Evolutionary conservation across 92 coral and sea anemone genomes (phyloP), one percentile per base, ranked within the genome.

Genomic region (Porites cylindrica): DNA sequence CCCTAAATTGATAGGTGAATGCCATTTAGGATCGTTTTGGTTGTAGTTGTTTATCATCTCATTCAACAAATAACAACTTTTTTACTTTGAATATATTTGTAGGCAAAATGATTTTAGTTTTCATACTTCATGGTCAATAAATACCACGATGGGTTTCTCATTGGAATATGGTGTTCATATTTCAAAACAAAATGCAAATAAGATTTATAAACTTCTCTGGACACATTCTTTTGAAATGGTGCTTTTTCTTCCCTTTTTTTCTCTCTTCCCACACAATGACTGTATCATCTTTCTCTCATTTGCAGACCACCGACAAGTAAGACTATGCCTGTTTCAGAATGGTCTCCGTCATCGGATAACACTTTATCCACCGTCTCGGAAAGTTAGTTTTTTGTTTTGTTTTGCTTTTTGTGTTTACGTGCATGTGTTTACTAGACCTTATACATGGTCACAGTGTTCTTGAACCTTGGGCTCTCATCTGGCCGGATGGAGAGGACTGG

Each of bases 261-360:
- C 12, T 56, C 10, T 16, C 21, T 21, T 26, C 17, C 16, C n/a
- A 7, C 8, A 9, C 17, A 32, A 1, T 1, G 26, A 19, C 20
- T 62, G 9, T 3, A 8, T 14, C 3, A 50, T 38, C 26, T 67
- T 53, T 75, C 4, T 66, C 52, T 23, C 52, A 19, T 51, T 64
- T 77, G 59, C 86, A 94, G 96, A 85, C 92, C 98, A 8, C 67
- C 92, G 8, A 65, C 94, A 63, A 89, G 86, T 67, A 84, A 92
- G 50, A 84, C 79, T 21, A 56, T 73, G 19, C 86, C 77, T 21
- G 69, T 81, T 3, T 66, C 89, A 47, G 94, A 90, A 6, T 95
- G 96, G 87, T 93, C 96, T 10, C 94, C 96, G 0, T 60, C 96
- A 4, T 91, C 98, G 1, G 98, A 95, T 32, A 85, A 93, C 74